Evolutionary conservation across 1,140 invertebrate species (phyloP).

Genomic region (Pseudobourletiella spinata): DNA sequence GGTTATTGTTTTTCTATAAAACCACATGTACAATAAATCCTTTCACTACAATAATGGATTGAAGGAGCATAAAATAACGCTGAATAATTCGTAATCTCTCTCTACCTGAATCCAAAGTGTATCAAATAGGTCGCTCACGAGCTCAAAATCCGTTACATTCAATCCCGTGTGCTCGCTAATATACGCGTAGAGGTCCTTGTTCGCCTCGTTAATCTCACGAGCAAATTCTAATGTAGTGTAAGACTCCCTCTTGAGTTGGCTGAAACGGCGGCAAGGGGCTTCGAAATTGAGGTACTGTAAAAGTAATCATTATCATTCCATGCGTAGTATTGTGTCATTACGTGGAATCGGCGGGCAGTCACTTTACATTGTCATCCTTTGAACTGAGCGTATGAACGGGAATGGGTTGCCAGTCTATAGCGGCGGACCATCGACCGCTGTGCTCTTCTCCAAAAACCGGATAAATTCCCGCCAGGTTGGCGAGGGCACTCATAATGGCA

Average conservation of each 20-base stretch:
- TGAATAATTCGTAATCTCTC: too few relatives aligned
- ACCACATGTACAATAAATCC: too few relatives aligned
- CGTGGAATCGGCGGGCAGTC: not conserved
- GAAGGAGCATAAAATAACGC: too few relatives aligned
- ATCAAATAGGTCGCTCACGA: constrained; percentile 65
- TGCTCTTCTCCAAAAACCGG: too few relatives aligned
- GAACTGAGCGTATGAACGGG: constrained; percentile 9
- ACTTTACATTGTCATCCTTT: constrained; percentile 6
- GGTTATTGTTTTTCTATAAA: too few relatives aligned
- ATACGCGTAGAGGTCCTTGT: constrained; percentile 53
- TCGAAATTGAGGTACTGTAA: constrained; percentile 3
- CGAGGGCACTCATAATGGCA: too few relatives aligned
- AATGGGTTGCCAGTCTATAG: constrained; percentile 12
- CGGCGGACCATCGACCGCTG: not conserved
- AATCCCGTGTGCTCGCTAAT: constrained; percentile 56
- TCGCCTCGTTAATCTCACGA: constrained; percentile 47
- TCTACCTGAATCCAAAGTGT: constrained; percentile 62
- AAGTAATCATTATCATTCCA: not conserved
- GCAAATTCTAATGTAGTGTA: constrained; percentile 41
- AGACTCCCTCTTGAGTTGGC: not conserved
- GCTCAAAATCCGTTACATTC: constrained; percentile 52
- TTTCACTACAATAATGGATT: too few relatives aligned
- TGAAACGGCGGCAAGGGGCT: not conserved
- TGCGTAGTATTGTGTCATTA: not conserved
- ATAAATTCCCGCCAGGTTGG: too few relatives aligned